These are phyloP conservation scores for Drosophila conformis DNA, from an alignment of 2,888 invertebrate species.

Conservation along the genomic window DNA sequence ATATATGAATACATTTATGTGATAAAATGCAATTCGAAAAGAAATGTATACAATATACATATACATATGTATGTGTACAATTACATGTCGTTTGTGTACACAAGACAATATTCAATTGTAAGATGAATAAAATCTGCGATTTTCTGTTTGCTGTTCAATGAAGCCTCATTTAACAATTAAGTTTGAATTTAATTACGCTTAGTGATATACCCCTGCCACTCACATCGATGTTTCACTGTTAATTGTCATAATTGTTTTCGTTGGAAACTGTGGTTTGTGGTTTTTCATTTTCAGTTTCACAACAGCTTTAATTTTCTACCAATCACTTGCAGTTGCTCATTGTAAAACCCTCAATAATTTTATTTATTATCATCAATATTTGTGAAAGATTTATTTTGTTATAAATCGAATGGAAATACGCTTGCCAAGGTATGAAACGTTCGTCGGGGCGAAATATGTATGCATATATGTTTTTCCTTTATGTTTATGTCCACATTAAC, in stretches of 20 bases:
- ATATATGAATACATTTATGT: constrained; percentile 2
- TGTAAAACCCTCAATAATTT: background rate
- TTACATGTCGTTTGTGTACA: background rate
- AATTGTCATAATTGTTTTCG: constrained; percentile 48
- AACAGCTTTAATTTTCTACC: constrained; percentile 14
- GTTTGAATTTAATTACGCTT: constrained; percentile 39
- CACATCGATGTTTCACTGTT: constrained; percentile 17
- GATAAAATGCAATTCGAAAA: background rate
- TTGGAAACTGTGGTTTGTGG: constrained; percentile 16
- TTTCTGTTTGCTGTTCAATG: constrained; percentile 10
- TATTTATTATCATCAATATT: background rate
- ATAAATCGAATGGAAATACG: constrained; percentile 1
- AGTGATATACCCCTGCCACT: constrained; percentile 21
- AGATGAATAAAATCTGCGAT: constrained; percentile 8
- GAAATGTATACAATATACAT: background rate
- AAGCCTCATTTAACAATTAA: constrained; percentile 36
- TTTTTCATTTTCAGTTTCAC: constrained; percentile 3
- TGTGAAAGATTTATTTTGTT: background rate
- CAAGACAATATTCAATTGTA: constrained; percentile 10
- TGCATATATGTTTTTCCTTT: constrained; percentile 5
- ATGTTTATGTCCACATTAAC: constrained; percentile 56
- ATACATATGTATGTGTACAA: background rate
- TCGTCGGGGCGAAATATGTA: constrained; percentile 6
- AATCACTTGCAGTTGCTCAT: constrained; percentile 4
- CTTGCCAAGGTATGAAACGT: constrained; percentile 21